Conservation (phyloP, 2,888 invertebrate species). For the Agonopterix heracliana region DNA sequence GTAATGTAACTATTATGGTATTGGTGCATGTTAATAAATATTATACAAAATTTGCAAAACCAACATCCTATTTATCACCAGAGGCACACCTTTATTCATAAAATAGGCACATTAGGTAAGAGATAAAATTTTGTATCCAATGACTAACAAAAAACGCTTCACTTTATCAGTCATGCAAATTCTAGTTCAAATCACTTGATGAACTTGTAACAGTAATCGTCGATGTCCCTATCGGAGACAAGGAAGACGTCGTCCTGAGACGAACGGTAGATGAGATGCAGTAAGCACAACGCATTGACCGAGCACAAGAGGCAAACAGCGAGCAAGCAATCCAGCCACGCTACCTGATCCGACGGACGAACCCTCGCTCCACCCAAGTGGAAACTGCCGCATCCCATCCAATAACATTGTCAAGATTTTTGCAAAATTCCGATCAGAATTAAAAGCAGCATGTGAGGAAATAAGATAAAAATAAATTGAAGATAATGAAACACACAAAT, state of each 20-base stretch:
- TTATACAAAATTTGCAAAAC: too few species aligned
- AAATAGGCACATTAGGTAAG: too few species aligned
- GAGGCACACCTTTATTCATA: too few species aligned
- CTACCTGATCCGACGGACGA: constrained; percentile 87
- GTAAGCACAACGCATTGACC: constrained; percentile 79
- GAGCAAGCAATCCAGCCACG: constrained; percentile 83
- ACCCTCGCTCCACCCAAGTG: constrained; percentile 72
- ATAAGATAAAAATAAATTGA: constrained; percentile 53
- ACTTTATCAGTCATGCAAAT: too few species aligned
- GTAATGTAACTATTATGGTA: too few species aligned
- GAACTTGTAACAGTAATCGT: constrained; percentile 49
- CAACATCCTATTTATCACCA: too few species aligned
- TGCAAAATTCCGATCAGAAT: constrained; percentile 50
- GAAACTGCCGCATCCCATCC: constrained; percentile 62
- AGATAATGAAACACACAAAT: constrained; percentile 5
- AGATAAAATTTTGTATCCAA: too few species aligned
- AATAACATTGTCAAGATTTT: constrained; percentile 32
- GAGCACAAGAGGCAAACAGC: constrained; percentile 81
- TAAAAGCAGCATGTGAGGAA: constrained; percentile 72
- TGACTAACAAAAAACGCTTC: too few species aligned
- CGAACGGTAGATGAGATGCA: constrained; percentile 75
- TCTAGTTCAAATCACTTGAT: too few species aligned
- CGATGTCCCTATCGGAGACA: constrained; percentile 49
- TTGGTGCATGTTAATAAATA: too few species aligned
- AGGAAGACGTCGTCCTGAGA: constrained; percentile 34